Conservation (phyloP, 2,797 vertebrate species). For the Threskiornis aethiopicus region DNA sequence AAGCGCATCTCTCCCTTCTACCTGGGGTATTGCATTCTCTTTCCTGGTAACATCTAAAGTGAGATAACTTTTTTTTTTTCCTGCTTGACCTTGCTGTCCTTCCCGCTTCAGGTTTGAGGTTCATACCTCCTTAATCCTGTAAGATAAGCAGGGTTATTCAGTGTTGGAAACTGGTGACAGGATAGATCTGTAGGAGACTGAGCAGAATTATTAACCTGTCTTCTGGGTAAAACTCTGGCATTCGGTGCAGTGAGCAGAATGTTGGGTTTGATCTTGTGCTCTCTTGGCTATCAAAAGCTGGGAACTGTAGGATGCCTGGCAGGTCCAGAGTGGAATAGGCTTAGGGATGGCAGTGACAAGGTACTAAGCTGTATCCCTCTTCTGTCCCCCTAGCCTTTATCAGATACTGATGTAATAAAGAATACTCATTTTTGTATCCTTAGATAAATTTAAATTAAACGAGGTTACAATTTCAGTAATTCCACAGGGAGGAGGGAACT, state of each 20-base stretch:
- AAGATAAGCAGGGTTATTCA: not conserved
- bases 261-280: not conserved
- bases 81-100: not conserved
- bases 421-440: accelerated
- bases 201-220: not conserved
- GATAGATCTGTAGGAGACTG: not conserved
- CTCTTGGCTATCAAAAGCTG: not conserved
- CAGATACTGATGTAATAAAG: not conserved
- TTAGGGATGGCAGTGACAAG: not conserved
- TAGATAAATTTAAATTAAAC: not conserved
- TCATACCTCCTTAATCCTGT: no score
- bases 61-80: not conserved
- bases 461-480: accelerated
- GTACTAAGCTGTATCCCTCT: not conserved
- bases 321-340: not conserved
- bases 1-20: constrained; percentile 31
- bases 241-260: not conserved
- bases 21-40: not conserved
- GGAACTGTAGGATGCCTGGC: not conserved
- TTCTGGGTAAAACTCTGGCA: not conserved
- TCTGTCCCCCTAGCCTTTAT: not conserved
- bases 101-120: accelerated
- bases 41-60: not conserved
- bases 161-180: not conserved
- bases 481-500: not conserved